phyloP scores from a whole-genome alignment of 1,140 invertebrate species.

The Dreissena polymorpha region DNA sequence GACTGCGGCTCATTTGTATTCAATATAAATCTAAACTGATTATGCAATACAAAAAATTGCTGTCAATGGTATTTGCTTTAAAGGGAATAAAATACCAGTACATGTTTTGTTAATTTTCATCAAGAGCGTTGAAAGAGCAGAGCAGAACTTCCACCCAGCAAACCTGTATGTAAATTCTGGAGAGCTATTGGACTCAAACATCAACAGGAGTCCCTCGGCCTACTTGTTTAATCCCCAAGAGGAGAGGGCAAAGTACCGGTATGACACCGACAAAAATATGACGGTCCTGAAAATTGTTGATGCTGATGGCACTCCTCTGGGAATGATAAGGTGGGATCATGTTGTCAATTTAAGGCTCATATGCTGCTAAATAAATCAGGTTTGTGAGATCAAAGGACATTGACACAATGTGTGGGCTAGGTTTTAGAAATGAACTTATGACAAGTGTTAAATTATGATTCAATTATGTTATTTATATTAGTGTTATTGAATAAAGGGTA shows the following conservation, averaged over 20 bases:
- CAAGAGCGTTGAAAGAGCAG: conserved; percentile 90
- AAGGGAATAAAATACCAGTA: background rate
- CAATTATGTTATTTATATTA: no score
- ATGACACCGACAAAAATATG: conserved; percentile 92
- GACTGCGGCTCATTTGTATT: no score
- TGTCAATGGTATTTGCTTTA: no score
- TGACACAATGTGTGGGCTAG: no score
- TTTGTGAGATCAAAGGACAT: no score
- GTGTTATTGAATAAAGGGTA: no score
- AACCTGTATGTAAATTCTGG: conserved; percentile 86
- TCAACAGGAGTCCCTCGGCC: conserved; percentile 93
- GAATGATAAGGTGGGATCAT: conserved; percentile 75
- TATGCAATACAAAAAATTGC: background rate
- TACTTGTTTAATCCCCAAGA: conserved; percentile 91
- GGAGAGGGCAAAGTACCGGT: conserved; percentile 89
- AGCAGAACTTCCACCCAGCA: conserved; percentile 85
- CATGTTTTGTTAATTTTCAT: conserved; percentile 50
- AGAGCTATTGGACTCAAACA: conserved; percentile 89
- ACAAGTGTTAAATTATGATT: no score
- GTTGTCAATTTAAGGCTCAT: no score
- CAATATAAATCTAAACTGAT: background rate
- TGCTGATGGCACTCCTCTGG: conserved; percentile 79
- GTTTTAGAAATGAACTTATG: no score
- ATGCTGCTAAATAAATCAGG: no score
- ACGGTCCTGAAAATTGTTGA: conserved; percentile 88